A percentile compares a stretch with the other conserved stretches of the same genome.
These are phyloP conservation scores for Ramazzottius varieornatus DNA, from an alignment of 2,888 invertebrate genomes.

Conservation along the genomic window DNA sequence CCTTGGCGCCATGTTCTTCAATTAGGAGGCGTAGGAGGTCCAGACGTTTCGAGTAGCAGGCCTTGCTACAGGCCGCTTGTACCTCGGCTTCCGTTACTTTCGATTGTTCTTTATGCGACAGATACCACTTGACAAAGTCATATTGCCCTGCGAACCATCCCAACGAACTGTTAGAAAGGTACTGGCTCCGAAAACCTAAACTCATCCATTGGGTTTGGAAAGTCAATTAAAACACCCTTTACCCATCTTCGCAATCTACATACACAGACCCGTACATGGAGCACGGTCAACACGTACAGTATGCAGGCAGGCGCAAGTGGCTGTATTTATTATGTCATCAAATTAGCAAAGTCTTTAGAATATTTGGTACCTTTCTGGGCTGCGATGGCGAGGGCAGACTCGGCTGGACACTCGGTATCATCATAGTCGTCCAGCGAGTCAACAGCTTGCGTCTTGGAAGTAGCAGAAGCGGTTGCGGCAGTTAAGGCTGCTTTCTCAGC, in stretches of 20 bases:
- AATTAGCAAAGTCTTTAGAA: no score
- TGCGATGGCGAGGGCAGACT: slow-evolving; percentile 2
- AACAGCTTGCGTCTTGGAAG: no score
- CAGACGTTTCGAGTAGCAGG: slow-evolving; percentile 3
- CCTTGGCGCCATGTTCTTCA: background rate
- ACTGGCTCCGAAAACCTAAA: no score
- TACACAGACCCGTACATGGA: no score
- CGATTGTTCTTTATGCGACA: background rate
- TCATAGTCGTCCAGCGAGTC: background rate
- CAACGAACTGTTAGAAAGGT: no score
- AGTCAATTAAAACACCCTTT: no score
- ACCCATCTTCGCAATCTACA: no score
- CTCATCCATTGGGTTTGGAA: no score
- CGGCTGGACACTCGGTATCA: background rate
- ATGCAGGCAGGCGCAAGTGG: no score
- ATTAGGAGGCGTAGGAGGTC: background rate
- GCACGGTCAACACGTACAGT: no score
- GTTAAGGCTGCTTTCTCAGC: background rate
- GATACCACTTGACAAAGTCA: background rate
- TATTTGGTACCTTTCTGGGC: slow-evolving; percentile 3
- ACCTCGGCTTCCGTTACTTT: background rate
- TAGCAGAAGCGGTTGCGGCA: background rate
- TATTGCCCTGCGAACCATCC: background rate
- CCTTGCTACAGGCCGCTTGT: background rate
- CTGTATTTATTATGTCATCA: no score